These are phyloP conservation scores for Menidia menidia DNA, from an alignment of 2,797 vertebrate genomes.

Conservation along the genomic window DNA sequence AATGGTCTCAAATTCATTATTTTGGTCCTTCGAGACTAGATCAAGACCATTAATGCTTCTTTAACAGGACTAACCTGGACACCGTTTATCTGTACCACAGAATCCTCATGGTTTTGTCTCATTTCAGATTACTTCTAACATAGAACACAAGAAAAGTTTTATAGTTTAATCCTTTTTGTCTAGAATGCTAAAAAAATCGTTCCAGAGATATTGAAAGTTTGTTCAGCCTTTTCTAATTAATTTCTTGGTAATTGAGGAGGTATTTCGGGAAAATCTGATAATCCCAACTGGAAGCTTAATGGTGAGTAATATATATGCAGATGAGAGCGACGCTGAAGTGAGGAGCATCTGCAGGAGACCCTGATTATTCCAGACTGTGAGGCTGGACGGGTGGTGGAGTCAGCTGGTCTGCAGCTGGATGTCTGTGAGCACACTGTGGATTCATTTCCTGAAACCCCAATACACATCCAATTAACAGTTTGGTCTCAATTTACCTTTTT, in stretches of 20 bases:
- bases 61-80: not conserved
- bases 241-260: not conserved
- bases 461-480: constrained; percentile 36
- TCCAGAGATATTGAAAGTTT: not conserved
- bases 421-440: constrained; percentile 47
- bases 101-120: constrained; percentile 23
- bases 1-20: too few relatives aligned
- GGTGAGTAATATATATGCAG: not conserved
- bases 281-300: not conserved
- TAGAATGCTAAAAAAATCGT: too few relatives aligned
- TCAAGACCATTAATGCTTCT: not conserved
- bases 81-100: not conserved
- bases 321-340: not conserved
- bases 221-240: not conserved
- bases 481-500: constrained; percentile 36
- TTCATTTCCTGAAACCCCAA: constrained; percentile 44
- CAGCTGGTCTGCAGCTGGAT: constrained; percentile 73
- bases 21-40: too few relatives aligned
- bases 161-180: too few relatives aligned
- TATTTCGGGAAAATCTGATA: not conserved
- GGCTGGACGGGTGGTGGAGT: constrained; percentile 38
- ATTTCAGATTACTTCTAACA: constrained; percentile 24
- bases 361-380: constrained; percentile 32
- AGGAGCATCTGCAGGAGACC: constrained; percentile 16
- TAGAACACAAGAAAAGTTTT: constrained; percentile 1